A percentile compares a stretch with the other conserved stretches of the same genome.
phyloP scores from a whole-genome alignment of 1,140 invertebrate species.

The Cyclina sinensis region DNA sequence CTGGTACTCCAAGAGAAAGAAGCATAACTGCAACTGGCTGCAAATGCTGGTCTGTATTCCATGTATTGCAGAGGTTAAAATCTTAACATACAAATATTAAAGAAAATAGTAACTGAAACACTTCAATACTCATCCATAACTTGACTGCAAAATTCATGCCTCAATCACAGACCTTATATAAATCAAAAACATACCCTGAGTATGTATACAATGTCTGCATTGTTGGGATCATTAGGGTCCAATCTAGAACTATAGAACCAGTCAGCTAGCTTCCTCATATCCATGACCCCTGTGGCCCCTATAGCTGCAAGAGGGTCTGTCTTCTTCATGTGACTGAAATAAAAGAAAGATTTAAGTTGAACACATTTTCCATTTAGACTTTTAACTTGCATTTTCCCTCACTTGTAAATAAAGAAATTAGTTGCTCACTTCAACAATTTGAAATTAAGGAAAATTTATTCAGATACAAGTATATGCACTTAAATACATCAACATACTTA shows the following conservation, averaged over 20 bases:
- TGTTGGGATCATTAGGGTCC: slow-evolving; percentile 90
- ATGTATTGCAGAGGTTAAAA: too few species aligned
- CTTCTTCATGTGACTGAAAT: slow-evolving; percentile 83
- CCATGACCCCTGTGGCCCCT: slow-evolving; percentile 82
- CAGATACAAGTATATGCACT: too few species aligned
- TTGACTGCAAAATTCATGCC: too few species aligned
- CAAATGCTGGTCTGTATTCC: too few species aligned
- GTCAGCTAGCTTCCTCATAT: slow-evolving; percentile 87
- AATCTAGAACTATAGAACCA: slow-evolving; percentile 88
- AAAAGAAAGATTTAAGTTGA: neutral
- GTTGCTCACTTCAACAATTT: neutral
- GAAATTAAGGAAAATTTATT: too few species aligned
- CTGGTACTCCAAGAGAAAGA: too few species aligned
- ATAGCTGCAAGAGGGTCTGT: slow-evolving; percentile 84
- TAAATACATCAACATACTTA: slow-evolving; percentile 54
- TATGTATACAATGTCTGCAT: slow-evolving; percentile 88
- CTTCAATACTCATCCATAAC: too few species aligned
- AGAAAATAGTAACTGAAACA: too few species aligned
- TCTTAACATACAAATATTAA: too few species aligned
- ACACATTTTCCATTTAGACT: neutral
- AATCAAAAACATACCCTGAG: slow-evolving; percentile 84
- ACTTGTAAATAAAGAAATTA: too few species aligned
- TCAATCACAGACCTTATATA: too few species aligned
- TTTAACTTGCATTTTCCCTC: neutral
- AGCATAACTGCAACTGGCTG: too few species aligned